phyloP scores from a whole-genome alignment of 2,113 vertebrate genomes.

The Pollachius pollachius region DNA sequence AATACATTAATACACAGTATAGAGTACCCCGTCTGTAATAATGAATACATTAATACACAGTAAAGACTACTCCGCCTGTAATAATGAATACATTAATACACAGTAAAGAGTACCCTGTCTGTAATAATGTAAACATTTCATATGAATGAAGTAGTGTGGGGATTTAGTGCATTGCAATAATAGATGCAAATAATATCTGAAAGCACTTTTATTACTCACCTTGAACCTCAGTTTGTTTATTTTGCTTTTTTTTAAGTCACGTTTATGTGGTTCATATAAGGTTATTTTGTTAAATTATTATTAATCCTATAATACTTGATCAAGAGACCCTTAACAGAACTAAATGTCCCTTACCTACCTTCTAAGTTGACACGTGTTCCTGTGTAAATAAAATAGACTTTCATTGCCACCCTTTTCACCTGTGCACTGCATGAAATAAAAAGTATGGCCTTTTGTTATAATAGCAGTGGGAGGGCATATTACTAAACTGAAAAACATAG shows the following conservation, averaged over 20 bases:
- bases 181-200: constrained; percentile 39
- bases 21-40: too few relatives aligned
- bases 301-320: constrained; percentile 59
- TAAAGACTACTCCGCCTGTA: too few relatives aligned
- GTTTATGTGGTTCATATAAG: constrained; percentile 27
- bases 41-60: too few relatives aligned
- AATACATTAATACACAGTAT: too few relatives aligned
- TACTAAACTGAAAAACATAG: constrained; percentile 14
- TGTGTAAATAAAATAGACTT: constrained; percentile 23
- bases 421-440: constrained; percentile 35
- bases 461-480: constrained; percentile 22
- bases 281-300: constrained; percentile 33
- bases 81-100: too few relatives aligned
- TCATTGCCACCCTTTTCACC: constrained; percentile 21
- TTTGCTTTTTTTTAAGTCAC: constrained; percentile 18
- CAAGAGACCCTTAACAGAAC: constrained; percentile 17
- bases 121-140: constrained; percentile 35
- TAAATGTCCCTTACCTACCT: constrained; percentile 27
- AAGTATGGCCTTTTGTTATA: constrained; percentile 9
- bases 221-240: constrained; percentile 25
- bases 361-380: constrained; percentile 28
- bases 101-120: constrained; percentile 61
- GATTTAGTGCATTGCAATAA: constrained; percentile 45
- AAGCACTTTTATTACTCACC: constrained; percentile 49
- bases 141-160: constrained; percentile 18